phyloP scores from a whole-genome alignment of 2,797 vertebrate genomes.

The Lutjanus campechanus region DNA sequence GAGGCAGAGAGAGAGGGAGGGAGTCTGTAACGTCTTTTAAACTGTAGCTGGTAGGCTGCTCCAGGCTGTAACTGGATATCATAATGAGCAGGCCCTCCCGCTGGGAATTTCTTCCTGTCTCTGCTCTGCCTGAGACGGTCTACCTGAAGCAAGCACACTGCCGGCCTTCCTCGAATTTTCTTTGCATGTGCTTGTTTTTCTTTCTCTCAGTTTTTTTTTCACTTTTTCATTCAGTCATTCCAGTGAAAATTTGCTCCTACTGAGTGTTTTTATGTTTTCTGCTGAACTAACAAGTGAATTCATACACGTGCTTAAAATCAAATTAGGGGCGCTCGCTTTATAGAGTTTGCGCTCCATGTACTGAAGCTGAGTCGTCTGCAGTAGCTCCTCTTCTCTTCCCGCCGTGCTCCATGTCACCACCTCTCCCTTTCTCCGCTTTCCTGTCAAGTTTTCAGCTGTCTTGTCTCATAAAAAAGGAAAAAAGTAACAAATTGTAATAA shows the following conservation, averaged over 20 bases:
- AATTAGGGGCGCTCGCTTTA: no score
- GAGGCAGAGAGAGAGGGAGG: not conserved
- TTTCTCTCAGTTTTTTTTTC: not conserved
- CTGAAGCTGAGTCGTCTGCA: no score
- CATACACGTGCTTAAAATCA: not conserved
- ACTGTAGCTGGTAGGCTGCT: constrained; percentile 69
- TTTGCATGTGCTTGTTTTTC: constrained; percentile 16
- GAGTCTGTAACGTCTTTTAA: constrained; percentile 45
- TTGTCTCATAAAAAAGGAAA: no score
- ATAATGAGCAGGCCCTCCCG: constrained; percentile 81
- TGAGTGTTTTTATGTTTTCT: not conserved
- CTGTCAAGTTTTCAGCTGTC: no score
- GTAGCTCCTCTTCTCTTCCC: no score
- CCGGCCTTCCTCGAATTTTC: constrained; percentile 26
- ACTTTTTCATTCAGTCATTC: constrained; percentile 1
- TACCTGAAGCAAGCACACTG: constrained; percentile 58
- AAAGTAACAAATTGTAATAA: no score
- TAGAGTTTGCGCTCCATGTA: no score
- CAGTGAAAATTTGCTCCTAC: not conserved
- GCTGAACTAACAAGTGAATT: not conserved
- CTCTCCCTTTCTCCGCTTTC: no score
- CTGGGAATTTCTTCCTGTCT: constrained; percentile 79
- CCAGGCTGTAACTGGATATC: constrained; percentile 80
- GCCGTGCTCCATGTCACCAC: no score
- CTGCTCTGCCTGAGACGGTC: constrained; percentile 62